Evolutionary conservation across 2,113 vertebrate genomes (phyloP), one percentile per base, ranked within the genome.

Genomic region (Vulpes vulpes): DNA sequence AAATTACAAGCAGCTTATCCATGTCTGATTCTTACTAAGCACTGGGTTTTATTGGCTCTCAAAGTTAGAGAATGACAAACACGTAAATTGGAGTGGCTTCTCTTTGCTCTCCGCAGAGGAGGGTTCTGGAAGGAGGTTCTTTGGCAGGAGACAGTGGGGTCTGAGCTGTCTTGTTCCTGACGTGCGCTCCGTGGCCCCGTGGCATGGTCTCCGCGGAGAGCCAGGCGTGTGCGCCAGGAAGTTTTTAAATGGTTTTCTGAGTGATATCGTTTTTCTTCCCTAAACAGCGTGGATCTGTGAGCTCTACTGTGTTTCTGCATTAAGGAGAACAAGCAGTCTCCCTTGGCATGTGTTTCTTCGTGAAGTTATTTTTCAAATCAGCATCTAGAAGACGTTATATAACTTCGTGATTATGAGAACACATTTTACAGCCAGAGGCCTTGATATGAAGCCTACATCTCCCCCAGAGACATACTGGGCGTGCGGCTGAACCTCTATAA

Each of bases 1-100:
- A 97, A 95, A 97, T 94, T 85, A 95, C 88, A 38, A 92, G 94
- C 97, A 96, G 95, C 92, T 94, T 84, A 78, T 53, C 96, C 93
- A n/a, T 0, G 84, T 69, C 83, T 92, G 94, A 65, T 90, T 96
- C 95, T 81, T 62, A 69, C 95, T 89, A 88, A 90, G 89, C 87
- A 53, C 86, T 92, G 6, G 65, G 91, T 78, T 98, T 97, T 92
- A 92, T 60, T 65, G 92, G 92, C 87, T 96, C 92, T 96, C 94
- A 35, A 80, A 95, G 92, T 90, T 64, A 74, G 83, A 90, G 69
- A 38, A 65, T 4, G 79, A 79, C 92, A 91, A 71, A 93, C 86
- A 62, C 55, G 89, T 67, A 71, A 60, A 49, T 23, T 2, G 23
- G 78, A 78, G 76, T 8, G 6, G 81, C 78, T 97, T 62, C 80